Base-by-base conservation (phyloP, 1,140 invertebrate species). In the Hyposmocoma kahamanoa region DNA sequence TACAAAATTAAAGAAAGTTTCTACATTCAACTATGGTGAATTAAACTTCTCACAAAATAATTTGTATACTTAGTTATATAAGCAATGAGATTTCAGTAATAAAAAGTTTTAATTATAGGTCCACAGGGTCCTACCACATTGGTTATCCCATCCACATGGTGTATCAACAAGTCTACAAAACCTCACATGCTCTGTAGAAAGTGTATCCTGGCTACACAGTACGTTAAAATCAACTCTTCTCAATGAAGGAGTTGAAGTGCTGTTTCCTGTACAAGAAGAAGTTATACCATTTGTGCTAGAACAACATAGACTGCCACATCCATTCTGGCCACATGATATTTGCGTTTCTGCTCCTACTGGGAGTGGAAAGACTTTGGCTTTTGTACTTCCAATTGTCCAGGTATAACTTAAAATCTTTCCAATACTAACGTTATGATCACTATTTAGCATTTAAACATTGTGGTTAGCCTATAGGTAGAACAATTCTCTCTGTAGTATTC, bases 261-360 rank as follows among this genome's bases (percentile, higher is more conserved):
- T 98, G 21, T 99, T 98, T 86, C 90, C 93, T 58, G 95, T 98
- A n/a, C 97, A 99, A 88, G 88, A 85, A 21, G 87, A 89, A 67
- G 90, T 98, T 0, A 93, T 98, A 53, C 94, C 95, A 1, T 96
- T 92, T 87, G 81, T 98, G 26, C 65, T 97, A 5, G 79, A 90
- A 53, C 88, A 88, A 51, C 86, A 90, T 47, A 79, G 88, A 30
- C 86, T 90, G 49, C 88, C 90, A 28, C 64, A 81, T 50, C 77
- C 87, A 1, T 89, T 91, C 55, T 90, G 93, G 78, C 92, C 94
- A 0, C 89, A 91, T 57, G 98, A 99, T 81, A 88, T 98, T n/a
- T 99, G 97, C 87, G 94, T 99, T 26, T 98, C 96, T 18, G 96
- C 97, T 32, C 97, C 97, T 17, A 99, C 98, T 11, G 98, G 98